Evolutionary conservation across 2,888 invertebrate genomes (phyloP).

Genomic region (Conistra vaccinii): DNA sequence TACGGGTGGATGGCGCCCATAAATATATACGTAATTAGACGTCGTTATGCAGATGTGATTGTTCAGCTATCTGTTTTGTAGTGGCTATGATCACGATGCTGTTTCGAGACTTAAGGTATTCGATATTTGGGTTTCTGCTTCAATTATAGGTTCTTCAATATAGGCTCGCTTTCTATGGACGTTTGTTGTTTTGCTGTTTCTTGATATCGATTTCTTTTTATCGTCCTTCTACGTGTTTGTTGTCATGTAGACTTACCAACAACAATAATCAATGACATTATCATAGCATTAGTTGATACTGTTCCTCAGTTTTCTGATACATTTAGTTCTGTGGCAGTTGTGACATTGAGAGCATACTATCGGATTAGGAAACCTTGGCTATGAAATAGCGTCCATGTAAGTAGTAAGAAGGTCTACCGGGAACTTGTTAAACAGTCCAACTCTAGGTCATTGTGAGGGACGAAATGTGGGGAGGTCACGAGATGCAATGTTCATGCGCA

Average conservation of each 20-base stretch:
- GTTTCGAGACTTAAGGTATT: background rate
- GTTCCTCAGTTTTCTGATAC: background rate
- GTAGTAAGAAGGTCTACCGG: slow-evolving; percentile 1
- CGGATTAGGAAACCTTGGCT: slow-evolving; percentile 12
- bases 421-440: slow-evolving; percentile 23
- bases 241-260: background rate
- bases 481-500: slow-evolving; percentile 28
- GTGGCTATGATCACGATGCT: background rate
- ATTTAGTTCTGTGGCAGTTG: background rate
- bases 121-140: background rate
- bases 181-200: slow-evolving; percentile 1
- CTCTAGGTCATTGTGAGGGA: slow-evolving; percentile 44
- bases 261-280: background rate
- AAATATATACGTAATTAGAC: slow-evolving; percentile 40
- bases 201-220: slow-evolving; percentile 20
- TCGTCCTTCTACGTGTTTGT: slow-evolving; percentile 29
- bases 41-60: slow-evolving; percentile 38
- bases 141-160: background rate
- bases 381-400: background rate
- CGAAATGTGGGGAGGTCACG: slow-evolving; percentile 29
- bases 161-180: background rate
- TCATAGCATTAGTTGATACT: background rate
- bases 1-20: slow-evolving; percentile 59
- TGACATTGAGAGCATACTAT: background rate
- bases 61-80: background rate